Evolutionary conservation across 2,113 vertebrate species (phyloP), one percentile per base, ranked within the genome.

Genomic region (Muntiacus muntjak): DNA sequence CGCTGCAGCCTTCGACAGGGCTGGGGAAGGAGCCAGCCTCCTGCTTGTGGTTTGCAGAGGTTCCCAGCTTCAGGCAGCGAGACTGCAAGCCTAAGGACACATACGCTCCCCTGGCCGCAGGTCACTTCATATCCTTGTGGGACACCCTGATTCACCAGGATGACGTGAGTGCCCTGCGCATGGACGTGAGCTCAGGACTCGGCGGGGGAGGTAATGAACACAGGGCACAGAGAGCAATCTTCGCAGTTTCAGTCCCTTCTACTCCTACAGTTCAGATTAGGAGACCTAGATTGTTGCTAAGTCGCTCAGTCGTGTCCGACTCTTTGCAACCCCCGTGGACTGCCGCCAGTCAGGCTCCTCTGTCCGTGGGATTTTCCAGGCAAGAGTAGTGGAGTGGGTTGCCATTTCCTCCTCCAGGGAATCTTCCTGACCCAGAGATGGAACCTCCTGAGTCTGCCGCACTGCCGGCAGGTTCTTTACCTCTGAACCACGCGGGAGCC

Each of bases 101-200:
- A 0, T 99, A 99, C 0, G 97, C 98, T 5, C 81, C 98, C 15
- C 95, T 99, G 94, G 93, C 83, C 3, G 1, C 99, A 95, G 98
- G 99, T 83, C 98, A 99, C 17, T 99, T 99, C 87, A 93, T 99
- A 96, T 98, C 99, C 4, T 98, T 99, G 83, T 99, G 99, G 99
- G 99, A 99, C 3, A 95, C 98, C 93, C 64, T 99, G 91, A 98
- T 98, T 1, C 97, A 98, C 93, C 95, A 98, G 26, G 83, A 98
- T 13, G 96, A 98, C 98, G 99, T 99, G 81, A 85, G 43, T 60
- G 74, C 89, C 36, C 40, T 62, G 36, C 17, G 10, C 36, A 45
- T n/a, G 43, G 54, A 94, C 50, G 30, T 14, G 43, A 14, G 47
- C n/a, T 36, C 64, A 21, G 58, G 30, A 76, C 54, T 28, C 6